Evolutionary conservation across 2,888 invertebrate genomes (phyloP).

Genomic region (Anthophora plumipes): DNA sequence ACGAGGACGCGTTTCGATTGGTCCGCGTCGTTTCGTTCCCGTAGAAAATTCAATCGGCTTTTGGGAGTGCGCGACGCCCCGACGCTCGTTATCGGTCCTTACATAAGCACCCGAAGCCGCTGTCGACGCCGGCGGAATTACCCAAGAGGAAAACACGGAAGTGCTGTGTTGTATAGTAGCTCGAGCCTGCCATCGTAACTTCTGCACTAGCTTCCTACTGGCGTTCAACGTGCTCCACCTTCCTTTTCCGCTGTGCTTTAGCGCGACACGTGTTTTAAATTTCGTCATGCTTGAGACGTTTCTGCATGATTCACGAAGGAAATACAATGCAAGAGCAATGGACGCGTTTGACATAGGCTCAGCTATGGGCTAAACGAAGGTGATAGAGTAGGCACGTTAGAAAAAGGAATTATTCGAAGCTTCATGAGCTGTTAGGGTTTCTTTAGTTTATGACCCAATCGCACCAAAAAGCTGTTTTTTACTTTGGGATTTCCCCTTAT

Average conservation of each 20-base stretch:
- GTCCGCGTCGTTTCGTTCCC: constrained; percentile 17
- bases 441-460: too few species aligned
- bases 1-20: constrained; percentile 35
- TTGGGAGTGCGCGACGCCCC: constrained; percentile 20
- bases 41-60: constrained; percentile 51
- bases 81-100: constrained; percentile 42
- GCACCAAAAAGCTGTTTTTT: too few species aligned
- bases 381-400: too few species aligned
- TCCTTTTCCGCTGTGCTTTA: not conserved
- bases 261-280: constrained; percentile 17
- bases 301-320: too few species aligned
- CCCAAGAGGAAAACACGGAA: constrained; percentile 31
- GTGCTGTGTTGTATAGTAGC: not conserved
- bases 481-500: too few species aligned
- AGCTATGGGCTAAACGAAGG: too few species aligned
- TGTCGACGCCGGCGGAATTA: constrained; percentile 24
- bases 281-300: not conserved
- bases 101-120: not conserved
- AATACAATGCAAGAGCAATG: too few species aligned
- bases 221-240: not conserved
- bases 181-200: constrained; percentile 21
- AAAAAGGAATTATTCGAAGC: too few species aligned
- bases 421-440: too few species aligned
- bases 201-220: not conserved
- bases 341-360: too few species aligned